Conservation (phyloP, 2,888 invertebrate genomes). For the Leptinotarsa tumamoca region DNA sequence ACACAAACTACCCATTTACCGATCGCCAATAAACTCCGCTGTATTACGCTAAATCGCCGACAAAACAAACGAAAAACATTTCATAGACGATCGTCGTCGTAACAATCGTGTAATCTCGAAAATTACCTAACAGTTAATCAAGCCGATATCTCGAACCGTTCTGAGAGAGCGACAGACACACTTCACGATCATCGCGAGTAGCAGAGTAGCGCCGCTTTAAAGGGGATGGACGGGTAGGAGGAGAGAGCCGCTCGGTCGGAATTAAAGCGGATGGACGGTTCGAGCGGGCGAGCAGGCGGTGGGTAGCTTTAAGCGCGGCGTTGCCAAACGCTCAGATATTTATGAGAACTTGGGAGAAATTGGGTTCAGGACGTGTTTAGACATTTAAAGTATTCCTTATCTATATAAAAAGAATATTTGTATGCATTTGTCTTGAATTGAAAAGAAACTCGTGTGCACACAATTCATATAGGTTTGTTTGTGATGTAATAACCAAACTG, state of each 20-base stretch:
- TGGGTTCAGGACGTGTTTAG: no score
- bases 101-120: constrained; percentile 53
- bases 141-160: constrained; percentile 49
- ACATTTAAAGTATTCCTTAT: no score
- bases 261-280: constrained; percentile 44
- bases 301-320: constrained; percentile 40
- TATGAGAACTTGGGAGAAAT: no score
- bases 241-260: constrained; percentile 27
- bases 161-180: constrained; percentile 46
- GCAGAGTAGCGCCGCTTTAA: constrained; percentile 52
- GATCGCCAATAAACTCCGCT: constrained; percentile 8
- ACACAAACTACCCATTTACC: background rate
- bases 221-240: constrained; percentile 49
- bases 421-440: no score
- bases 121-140: constrained; percentile 55
- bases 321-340: constrained; percentile 22
- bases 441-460: no score
- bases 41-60: constrained; percentile 13
- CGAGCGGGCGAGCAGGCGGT: constrained; percentile 33
- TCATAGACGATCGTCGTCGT: constrained; percentile 40
- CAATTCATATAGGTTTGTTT: no score
- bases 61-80: constrained; percentile 35
- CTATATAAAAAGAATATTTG: no score
- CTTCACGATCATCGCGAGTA: constrained; percentile 40
- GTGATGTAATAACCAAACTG: no score